Base-by-base conservation (phyloP, 53 echinoderm and acorn worm genomes). In the Actinopyga echinites region DNA sequence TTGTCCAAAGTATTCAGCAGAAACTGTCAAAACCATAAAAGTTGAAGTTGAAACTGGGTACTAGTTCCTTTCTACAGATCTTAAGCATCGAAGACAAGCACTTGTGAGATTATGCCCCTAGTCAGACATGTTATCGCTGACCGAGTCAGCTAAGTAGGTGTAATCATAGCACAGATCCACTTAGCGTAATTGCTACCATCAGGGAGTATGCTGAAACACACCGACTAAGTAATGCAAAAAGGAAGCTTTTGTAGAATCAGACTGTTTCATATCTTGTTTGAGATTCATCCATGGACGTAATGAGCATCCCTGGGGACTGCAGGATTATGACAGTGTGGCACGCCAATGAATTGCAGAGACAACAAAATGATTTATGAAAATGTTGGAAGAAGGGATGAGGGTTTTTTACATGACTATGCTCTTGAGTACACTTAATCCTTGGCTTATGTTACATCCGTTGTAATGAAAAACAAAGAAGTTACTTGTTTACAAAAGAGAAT, bases 161-260 rank as follows among this genome's bases (percentile, higher is more conserved):
- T 71, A 40, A 71, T 71, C 71, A 42, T 71, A 23, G 71, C 44
- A 40, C 25, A 71, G 71, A 71, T 71, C 71, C 71, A 71, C 71
- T 71, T 71, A 71, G 71, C 42, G 42, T 71, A 71, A 71, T 71
- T 71, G 71, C 71, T 71, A 38, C 44, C 71, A 71, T 40, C 71
- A 40, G 71, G 71, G 6, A 8, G 71, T 42, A 36, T 21, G 71
- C 71, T 42, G 40, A 71, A 71, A 71, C 71, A 71, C 71, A 44
- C 71, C 40, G 9, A 12, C 38, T 29, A 26, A 42, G 34, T 45
- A 1, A 44, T 9, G 71, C 25, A 22, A 23, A 71, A 71, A 44
- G 13, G 42, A 23, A n/a, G 33, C 66, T 61, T 28, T 61, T 28
- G 32, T 45, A 21, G 34, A 71, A 71, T 42, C 42, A 40, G 40